Base-by-base conservation (phyloP, 2,797 vertebrate genomes). In the Triplophysa yarkandensis region DNA sequence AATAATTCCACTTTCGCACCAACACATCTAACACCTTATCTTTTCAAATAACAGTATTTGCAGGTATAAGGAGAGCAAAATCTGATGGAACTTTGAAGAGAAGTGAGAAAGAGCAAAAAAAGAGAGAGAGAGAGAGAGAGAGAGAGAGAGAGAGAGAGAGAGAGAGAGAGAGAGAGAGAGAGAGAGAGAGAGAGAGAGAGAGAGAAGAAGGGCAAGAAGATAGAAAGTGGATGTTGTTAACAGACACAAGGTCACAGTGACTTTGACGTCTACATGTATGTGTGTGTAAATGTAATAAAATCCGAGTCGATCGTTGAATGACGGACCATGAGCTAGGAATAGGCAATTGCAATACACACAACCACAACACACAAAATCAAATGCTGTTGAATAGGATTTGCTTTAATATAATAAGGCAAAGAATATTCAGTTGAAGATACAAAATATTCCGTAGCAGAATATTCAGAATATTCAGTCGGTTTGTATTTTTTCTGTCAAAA, bases 211-310 rank as follows among this genome's bases (percentile, higher is more conserved):
- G n/a, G n/a, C n/a, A n/a, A 46, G 36, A 68, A 52, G 60, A 32
- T 48, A 27, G 58, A 46, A 58, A 85, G 76, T 55, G 68, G 77
- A 81, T 80, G 79, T 84, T 83, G 83, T 80, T 84, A 83, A 83
- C 78, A 83, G 85, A 88, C 80, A 83, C 76, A 82, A 93, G 91
- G 90, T 71, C 90, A 88, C 73, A 21, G 79, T 88, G 92, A 91
- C 92, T 84, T 92, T 92, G 89, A 39, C 19, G 55, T 73, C 46
- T 65, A 60, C 62, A 61, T 77, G 32, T 61, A 55, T 58, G 34
- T 39, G 80, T 82, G 68, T 77, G 48, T 82, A 57, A 72, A 60
- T 70, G 64, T 89, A 87, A 91, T 90, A 87, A 92, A 91, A 91
- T 90, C 83, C 89, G 90, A 92, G 86, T 85, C 71, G 4, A 81